Conservation (phyloP, 2,797 vertebrate species). For the Nothura maculosa region DNA sequence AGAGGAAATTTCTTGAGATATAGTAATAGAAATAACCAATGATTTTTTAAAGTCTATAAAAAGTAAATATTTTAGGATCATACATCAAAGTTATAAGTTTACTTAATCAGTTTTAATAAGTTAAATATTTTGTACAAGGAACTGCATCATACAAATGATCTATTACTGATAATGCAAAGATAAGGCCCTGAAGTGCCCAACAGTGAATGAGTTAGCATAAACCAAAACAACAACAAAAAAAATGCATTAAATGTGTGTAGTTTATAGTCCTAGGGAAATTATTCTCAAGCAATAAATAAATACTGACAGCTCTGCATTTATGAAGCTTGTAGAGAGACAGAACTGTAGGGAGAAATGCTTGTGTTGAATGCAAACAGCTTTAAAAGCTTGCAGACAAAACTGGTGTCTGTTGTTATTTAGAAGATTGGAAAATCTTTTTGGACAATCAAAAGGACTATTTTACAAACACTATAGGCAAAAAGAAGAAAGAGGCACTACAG, state of each 20-base stretch:
- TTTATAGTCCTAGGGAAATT: slow-evolving; percentile 3
- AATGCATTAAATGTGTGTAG: background rate
- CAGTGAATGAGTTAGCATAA: background rate
- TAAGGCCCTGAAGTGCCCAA: background rate
- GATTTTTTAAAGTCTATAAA: background rate
- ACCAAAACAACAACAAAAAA: background rate
- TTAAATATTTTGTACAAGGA: background rate
- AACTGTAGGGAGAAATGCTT: slow-evolving; percentile 8
- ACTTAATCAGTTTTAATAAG: background rate
- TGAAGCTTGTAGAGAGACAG: background rate
- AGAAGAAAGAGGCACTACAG: background rate
- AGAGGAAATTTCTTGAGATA: background rate
- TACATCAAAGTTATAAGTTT: background rate
- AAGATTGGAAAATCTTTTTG: background rate
- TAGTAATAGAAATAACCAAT: background rate
- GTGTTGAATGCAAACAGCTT: slow-evolving; percentile 35
- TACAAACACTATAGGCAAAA: background rate
- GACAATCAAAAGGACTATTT: background rate
- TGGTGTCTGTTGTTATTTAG: background rate
- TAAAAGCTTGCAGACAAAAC: slow-evolving; percentile 37
- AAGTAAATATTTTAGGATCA: rapidly evolving
- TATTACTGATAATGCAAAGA: background rate
- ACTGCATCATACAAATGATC: background rate
- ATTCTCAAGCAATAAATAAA: slow-evolving; percentile 43
- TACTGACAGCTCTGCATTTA: slow-evolving; percentile 18